Evolutionary conservation across 2,113 vertebrate species (phyloP).

Genomic region (Toxostoma redivivum): DNA sequence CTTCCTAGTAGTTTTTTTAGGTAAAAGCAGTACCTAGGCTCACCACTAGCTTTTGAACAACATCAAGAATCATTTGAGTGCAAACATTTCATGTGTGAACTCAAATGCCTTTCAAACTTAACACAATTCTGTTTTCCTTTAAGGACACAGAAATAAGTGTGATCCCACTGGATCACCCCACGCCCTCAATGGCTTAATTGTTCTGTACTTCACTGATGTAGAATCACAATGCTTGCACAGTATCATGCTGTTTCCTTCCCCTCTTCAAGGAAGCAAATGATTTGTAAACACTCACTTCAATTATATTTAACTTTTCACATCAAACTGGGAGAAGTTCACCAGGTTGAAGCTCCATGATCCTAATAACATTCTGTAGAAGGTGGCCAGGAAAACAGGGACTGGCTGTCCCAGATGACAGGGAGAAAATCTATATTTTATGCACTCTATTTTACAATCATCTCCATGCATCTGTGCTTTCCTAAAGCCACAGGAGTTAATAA

Average conservation of each 20-base stretch:
- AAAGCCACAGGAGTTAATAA: background rate
- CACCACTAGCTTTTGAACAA: background rate
- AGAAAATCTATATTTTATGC: background rate
- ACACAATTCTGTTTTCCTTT: background rate
- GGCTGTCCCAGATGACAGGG: background rate
- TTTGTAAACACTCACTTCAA: background rate
- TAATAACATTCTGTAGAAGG: background rate
- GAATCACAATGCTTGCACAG: background rate
- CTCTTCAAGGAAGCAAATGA: background rate
- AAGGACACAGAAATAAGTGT: background rate
- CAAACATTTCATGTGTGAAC: background rate
- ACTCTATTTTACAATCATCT: background rate
- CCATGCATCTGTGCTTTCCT: background rate
- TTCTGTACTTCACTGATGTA: background rate
- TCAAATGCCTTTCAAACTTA: background rate
- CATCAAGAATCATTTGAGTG: background rate
- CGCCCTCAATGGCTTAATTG: accelerated
- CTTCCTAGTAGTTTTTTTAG: background rate
- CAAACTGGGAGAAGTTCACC: background rate
- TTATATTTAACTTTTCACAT: background rate
- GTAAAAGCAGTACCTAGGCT: background rate
- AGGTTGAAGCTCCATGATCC: background rate
- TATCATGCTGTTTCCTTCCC: background rate
- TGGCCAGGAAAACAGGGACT: background rate
- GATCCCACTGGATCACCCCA: background rate